phyloP scores from a whole-genome alignment of 1,140 invertebrate genomes.

The Bombus impatiens region DNA sequence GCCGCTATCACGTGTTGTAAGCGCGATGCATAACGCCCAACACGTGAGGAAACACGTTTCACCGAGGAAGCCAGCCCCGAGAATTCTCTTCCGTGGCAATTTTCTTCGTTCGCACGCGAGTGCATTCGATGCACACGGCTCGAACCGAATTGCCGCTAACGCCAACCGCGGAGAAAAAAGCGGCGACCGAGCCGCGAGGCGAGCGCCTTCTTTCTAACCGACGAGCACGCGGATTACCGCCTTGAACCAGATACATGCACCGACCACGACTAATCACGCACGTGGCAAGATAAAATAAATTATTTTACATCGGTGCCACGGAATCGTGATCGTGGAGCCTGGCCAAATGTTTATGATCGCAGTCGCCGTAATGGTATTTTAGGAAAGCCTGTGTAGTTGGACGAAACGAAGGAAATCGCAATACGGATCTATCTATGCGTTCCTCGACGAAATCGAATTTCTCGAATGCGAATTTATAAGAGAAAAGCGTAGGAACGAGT shows the following conservation, averaged over 20 bases:
- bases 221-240: background rate
- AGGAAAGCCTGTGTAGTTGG: background rate
- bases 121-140: background rate
- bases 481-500: too few relatives aligned
- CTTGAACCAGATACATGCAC: conserved; percentile 44
- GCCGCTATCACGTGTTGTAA: conserved; percentile 67
- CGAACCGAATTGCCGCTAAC: background rate
- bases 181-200: background rate
- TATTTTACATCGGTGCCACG: background rate
- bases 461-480: background rate
- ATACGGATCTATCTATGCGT: too few relatives aligned
- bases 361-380: background rate
- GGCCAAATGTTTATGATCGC: background rate
- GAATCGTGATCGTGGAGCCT: background rate
- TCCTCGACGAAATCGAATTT: background rate
- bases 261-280: background rate
- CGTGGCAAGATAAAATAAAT: background rate
- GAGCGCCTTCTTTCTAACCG: conserved; percentile 2
- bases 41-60: conserved; percentile 71
- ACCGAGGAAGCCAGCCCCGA: conserved; percentile 5
- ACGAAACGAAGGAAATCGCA: background rate
- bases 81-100: background rate
- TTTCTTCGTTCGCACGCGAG: conserved; percentile 6
- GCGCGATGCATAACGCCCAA: conserved; percentile 69
- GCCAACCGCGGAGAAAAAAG: background rate